Evolutionary conservation across 2,113 vertebrate genomes (phyloP).

Genomic region (Elanus axillaris): DNA sequence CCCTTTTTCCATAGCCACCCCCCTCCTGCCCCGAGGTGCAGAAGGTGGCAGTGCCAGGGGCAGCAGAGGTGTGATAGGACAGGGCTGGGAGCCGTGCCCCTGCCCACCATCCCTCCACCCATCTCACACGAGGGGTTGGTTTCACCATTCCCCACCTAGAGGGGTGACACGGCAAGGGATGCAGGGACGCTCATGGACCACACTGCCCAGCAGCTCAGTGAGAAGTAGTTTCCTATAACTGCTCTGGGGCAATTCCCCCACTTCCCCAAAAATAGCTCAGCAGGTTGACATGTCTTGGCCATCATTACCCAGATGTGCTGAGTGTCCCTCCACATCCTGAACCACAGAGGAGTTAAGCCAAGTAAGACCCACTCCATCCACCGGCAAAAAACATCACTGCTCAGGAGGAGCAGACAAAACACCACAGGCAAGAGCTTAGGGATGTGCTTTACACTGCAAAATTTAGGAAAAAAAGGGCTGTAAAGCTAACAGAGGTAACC

Average conservation of each 20-base stretch:
- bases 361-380: background rate
- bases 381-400: rapidly evolving
- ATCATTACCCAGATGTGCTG: rapidly evolving
- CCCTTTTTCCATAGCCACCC: background rate
- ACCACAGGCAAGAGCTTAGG: background rate
- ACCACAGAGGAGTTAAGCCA: rapidly evolving
- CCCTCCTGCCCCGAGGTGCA: rapidly evolving
- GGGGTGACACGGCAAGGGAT: background rate
- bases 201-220: rapidly evolving
- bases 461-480: background rate
- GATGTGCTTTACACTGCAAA: background rate
- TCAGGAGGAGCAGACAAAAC: background rate
- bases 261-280: background rate
- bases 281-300: rapidly evolving
- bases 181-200: background rate
- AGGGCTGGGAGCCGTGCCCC: rapidly evolving
- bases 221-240: rapidly evolving
- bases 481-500: background rate
- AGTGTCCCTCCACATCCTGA: background rate
- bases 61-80: background rate
- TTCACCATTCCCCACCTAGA: background rate
- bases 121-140: rapidly evolving
- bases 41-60: background rate
- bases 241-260: background rate
- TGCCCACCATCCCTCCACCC: background rate